A percentile compares a stretch with the other conserved stretches of the same genome.
These are phyloP conservation scores for Oceanodroma tethys DNA, from an alignment of 2,113 vertebrate species.

Conservation along the genomic window DNA sequence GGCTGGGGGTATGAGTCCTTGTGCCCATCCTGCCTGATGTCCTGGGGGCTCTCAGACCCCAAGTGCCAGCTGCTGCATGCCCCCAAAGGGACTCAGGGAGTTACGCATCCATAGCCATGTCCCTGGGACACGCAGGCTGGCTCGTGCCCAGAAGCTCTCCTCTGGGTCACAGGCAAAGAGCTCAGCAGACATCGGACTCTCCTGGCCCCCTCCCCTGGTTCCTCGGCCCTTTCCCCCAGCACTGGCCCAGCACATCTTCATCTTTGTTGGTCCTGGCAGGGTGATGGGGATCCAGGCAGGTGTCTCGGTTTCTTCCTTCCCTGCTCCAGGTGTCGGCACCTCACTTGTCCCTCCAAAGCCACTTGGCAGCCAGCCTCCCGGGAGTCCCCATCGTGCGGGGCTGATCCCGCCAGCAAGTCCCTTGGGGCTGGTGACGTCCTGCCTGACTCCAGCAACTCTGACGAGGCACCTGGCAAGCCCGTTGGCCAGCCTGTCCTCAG, in stretches of 20 bases:
- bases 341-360: neutral
- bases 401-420: neutral
- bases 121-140: neutral
- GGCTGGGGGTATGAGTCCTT: neutral
- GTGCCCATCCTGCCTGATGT: neutral
- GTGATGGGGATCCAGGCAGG: neutral
- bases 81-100: neutral
- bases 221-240: neutral
- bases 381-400: rapidly evolving
- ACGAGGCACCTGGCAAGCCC: neutral
- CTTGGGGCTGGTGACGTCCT: neutral
- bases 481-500: neutral
- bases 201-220: neutral
- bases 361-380: neutral
- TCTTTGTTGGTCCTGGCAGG: neutral
- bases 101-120: neutral
- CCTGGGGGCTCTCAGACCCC: neutral
- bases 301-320: neutral
- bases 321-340: neutral
- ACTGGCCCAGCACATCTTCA: neutral
- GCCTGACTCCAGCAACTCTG: neutral
- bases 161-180: neutral
- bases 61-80: neutral
- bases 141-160: neutral
- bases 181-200: neutral